Evolutionary conservation across 2,888 invertebrate species (phyloP).

Genomic region (Sialis fuliginosa): DNA sequence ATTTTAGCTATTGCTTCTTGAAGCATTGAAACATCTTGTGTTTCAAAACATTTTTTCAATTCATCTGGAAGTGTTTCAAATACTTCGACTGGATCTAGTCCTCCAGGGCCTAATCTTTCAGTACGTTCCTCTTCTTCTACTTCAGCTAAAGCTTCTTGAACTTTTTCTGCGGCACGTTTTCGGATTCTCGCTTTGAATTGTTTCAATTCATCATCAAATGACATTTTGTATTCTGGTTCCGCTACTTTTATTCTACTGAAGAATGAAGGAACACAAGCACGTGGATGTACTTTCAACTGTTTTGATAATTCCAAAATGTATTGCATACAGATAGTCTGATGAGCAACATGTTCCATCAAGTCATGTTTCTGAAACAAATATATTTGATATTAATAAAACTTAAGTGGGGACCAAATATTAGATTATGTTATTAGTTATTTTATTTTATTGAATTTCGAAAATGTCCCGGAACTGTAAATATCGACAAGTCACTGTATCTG

Average conservation of each 20-base stretch:
- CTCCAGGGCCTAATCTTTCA: constrained; percentile 88
- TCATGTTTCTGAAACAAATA: constrained; percentile 61
- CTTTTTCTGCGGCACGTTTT: constrained; percentile 68
- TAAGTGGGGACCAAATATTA: no score
- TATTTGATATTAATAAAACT: neutral
- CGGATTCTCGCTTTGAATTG: constrained; percentile 78
- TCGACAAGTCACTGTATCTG: no score
- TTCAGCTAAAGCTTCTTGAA: constrained; percentile 71
- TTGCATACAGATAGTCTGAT: constrained; percentile 97
- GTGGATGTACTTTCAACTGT: constrained; percentile 80
- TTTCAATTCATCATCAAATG: constrained; percentile 82
- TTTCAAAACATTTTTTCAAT: constrained; percentile 63
- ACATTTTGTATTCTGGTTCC: constrained; percentile 80
- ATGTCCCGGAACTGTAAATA: no score
- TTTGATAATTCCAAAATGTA: constrained; percentile 93
- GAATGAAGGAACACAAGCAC: constrained; percentile 78
- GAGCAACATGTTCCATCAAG: constrained; percentile 89
- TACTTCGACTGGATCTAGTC: constrained; percentile 93
- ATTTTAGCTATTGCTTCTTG: constrained; percentile 77
- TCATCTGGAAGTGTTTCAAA: constrained; percentile 80
- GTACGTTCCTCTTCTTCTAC: constrained; percentile 73
- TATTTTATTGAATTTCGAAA: no score
- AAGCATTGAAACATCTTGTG: constrained; percentile 70
- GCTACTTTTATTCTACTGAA: constrained; percentile 83
- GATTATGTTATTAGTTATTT: no score